A percentile compares a stretch with the other conserved stretches of the same genome.
phyloP scores from a whole-genome alignment of 2,888 invertebrate genomes.

The Hirtodrosophila alboralis region DNA sequence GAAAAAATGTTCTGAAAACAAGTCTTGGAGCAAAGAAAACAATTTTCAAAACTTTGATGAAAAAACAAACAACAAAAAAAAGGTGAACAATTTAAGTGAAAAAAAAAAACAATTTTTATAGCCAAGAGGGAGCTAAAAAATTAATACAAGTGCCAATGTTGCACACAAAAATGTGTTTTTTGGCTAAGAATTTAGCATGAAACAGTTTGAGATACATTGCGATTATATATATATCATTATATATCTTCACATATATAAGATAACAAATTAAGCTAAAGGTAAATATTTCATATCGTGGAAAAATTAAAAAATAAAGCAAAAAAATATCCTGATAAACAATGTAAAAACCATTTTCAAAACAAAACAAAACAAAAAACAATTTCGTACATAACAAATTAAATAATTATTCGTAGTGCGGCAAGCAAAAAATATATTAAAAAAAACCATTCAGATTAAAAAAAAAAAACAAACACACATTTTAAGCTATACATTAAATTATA shows the following conservation, averaged over 20 bases:
- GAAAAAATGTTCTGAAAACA: slow-evolving; percentile 64
- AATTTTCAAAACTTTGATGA: slow-evolving; percentile 59
- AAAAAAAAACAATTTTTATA: slow-evolving; percentile 32
- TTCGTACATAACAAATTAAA: slow-evolving; percentile 58
- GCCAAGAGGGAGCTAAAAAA: slow-evolving; percentile 14
- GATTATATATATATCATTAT: slow-evolving; percentile 33
- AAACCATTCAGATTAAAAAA: slow-evolving; percentile 51
- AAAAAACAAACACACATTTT: slow-evolving; percentile 45
- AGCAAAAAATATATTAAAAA: slow-evolving; percentile 31
- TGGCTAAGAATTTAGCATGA: slow-evolving; percentile 36
- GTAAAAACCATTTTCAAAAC: slow-evolving; percentile 59
- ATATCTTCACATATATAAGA: slow-evolving; percentile 40
- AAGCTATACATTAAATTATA: slow-evolving; percentile 64
- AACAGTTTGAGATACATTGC: slow-evolving; percentile 51
- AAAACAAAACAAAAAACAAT: slow-evolving; percentile 34
- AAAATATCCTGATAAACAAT: slow-evolving; percentile 37
- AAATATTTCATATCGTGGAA: slow-evolving; percentile 74
- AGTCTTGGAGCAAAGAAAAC: slow-evolving; percentile 51
- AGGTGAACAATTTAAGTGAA: slow-evolving; percentile 47
- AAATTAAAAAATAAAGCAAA: slow-evolving; percentile 25
- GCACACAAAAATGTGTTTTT: slow-evolving; percentile 43
- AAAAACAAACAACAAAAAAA: slow-evolving; percentile 48
- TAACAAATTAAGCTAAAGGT: slow-evolving; percentile 53
- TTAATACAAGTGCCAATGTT: slow-evolving; percentile 41
- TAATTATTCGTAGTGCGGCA: slow-evolving; percentile 63